These are phyloP conservation scores for Dilophus febrilis DNA, from an alignment of 2,888 invertebrate genomes.

Conservation along the genomic window DNA sequence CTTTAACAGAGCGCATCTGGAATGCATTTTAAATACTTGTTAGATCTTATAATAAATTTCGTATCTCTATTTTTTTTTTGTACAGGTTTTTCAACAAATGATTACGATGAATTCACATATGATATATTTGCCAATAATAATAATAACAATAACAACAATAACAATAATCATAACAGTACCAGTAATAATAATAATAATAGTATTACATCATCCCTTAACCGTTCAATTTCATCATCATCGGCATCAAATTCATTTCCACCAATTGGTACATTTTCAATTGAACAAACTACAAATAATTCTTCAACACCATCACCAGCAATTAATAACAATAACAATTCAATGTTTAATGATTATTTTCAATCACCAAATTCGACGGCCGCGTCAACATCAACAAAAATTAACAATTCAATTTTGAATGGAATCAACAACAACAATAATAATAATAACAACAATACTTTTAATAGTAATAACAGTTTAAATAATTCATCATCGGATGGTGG, in stretches of 20 bases:
- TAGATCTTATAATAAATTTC: no score
- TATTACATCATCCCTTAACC: background rate
- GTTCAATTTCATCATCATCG: constrained; percentile 1
- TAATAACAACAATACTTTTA: constrained; percentile 34
- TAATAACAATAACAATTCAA: no score
- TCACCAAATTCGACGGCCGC: background rate
- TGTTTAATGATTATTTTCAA: constrained; percentile 11
- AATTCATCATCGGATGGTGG: no score
- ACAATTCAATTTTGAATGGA: no score
- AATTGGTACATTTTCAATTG: constrained; percentile 30
- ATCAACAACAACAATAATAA: constrained; percentile 18
- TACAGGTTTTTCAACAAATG: background rate
- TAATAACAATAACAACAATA: background rate
- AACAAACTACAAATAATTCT: constrained; percentile 11
- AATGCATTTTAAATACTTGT: no score
- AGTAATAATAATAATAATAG: constrained; percentile 1
- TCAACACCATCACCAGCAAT: no score
- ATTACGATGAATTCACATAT: constrained; percentile 1
- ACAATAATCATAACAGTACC: background rate
- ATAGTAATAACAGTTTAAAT: constrained; percentile 51
- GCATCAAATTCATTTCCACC: constrained; percentile 22
- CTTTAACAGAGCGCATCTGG: no score
- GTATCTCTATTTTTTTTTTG: background rate
- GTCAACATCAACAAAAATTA: background rate
- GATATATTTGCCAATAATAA: background rate